Base-by-base conservation (phyloP, 2,113 vertebrate species). In the Heterotis niloticus region DNA sequence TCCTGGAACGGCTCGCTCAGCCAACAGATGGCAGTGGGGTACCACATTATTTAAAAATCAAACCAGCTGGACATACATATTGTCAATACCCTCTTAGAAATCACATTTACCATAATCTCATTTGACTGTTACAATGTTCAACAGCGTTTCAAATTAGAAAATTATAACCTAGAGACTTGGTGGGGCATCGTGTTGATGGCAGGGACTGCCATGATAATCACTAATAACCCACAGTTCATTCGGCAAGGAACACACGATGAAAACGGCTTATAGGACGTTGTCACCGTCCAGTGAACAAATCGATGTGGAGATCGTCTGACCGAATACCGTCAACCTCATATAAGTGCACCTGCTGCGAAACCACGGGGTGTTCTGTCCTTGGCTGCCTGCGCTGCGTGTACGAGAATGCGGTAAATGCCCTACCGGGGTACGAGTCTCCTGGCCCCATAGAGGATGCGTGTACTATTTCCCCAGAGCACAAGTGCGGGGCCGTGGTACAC, bases 11-110 rank as follows among this genome's bases (percentile, higher is more conserved):
- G 34, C 34, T 44, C 34, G 7, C 7, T 44, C 28, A 16, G 34
- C 82, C 90, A 89, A 87, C 83, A 90, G 90, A 85, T 88, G 90
- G 13, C 68, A 86, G 29, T 87, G 57, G 82, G 59, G 82, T 75
- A 81, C 82, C 28, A n/a, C 52, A 4, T 74, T 51, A 16, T 70
- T 23, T 56, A 20, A 12, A 75, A 70, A n/a, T 54, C 54, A 24
- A 24, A 57, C 72, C 34, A 7, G 34, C 34, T 7, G 34, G 34
- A 44, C 34, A 7, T 44, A 44, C 34, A 44, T 44, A 44, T 44
- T 44, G 34, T 44, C 34, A 44, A 44, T 44, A 44, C 34, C 34
- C 34, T 44, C 34, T 44, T 44, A 44, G 28, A 76, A n/a, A 76
- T 76, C 75, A 34, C 23, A 57, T 70, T 60, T 76, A 28, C 64